Conservation (phyloP, 2,888 invertebrate genomes). For the Formica aserva region DNA sequence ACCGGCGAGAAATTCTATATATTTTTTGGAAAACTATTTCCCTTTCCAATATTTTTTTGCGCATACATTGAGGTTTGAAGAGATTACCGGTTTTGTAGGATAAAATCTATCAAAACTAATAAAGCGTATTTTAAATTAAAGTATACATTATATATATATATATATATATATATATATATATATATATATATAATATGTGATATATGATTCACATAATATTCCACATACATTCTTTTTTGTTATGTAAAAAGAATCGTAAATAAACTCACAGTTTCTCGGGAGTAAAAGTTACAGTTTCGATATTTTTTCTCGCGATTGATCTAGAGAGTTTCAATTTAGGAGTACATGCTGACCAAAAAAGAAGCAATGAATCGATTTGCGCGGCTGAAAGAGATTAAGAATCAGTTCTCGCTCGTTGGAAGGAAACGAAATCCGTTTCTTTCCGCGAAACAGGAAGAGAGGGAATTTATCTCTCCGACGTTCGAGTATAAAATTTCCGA, state of each 20-base stretch:
- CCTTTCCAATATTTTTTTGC: background rate
- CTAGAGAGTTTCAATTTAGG: conserved; percentile 20
- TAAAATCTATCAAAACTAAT: background rate
- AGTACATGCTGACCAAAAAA: background rate
- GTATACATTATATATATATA: too few species aligned
- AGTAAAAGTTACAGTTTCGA: conserved; percentile 26
- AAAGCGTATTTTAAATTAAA: background rate
- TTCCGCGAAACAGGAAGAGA: conserved; percentile 21
- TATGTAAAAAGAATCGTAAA: background rate
- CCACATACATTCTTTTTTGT: background rate
- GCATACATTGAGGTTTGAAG: background rate
- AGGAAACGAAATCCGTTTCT: conserved; percentile 44
- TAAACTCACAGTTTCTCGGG: background rate
- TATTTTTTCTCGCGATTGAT: conserved; percentile 13
- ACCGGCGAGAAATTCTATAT: conserved; percentile 35
- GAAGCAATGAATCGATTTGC: conserved; percentile 37
- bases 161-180: too few species aligned
- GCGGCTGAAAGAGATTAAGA: conserved; percentile 38
- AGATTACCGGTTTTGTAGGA: background rate
- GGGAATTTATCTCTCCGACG: conserved; percentile 22
- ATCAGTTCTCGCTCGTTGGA: conserved; percentile 46
- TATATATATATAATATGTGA: background rate
- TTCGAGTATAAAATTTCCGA: conserved; percentile 34
- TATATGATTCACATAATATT: background rate
- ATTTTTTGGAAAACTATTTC: conserved; percentile 3